phyloP scores from a whole-genome alignment of 2,888 invertebrate genomes.

The Myopa testacea region DNA sequence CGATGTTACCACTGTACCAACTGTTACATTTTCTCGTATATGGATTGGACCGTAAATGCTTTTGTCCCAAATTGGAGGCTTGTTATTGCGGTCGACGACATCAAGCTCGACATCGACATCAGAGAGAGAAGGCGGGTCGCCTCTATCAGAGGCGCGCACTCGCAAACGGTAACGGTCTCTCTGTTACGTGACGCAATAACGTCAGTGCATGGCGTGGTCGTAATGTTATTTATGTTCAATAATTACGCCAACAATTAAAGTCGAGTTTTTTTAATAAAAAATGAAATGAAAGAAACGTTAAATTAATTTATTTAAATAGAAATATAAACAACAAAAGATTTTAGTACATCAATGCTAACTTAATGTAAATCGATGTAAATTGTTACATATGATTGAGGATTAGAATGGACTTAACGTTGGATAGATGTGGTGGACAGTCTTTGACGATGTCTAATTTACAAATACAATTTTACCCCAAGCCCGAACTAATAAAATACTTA shows the following conservation, averaged over 20 bases:
- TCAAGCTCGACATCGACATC: slow-evolving; percentile 98
- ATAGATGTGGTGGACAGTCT: too few species aligned
- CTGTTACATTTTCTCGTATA: slow-evolving; percentile 99
- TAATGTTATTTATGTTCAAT: not conserved
- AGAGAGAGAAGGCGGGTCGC: slow-evolving; percentile 90
- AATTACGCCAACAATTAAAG: slow-evolving; percentile 15
- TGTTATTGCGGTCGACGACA: slow-evolving; percentile 98
- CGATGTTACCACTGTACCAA: slow-evolving; percentile 98
- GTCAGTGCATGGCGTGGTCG: not conserved
- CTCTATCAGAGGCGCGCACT: slow-evolving; percentile 96
- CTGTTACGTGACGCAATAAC: slow-evolving; percentile 68
- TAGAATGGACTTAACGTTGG: not conserved
- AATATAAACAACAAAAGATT: slow-evolving; percentile 8
- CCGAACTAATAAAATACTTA: too few species aligned
- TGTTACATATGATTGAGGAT: not conserved
- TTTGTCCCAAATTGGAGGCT: slow-evolving; percentile 96
- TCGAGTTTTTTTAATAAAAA: slow-evolving; percentile 42
- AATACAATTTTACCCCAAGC: too few species aligned
- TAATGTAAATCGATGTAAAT: not conserved
- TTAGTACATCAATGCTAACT: not conserved
- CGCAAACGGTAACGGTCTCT: slow-evolving; percentile 96
- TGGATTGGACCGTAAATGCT: slow-evolving; percentile 96
- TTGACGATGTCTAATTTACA: too few species aligned
- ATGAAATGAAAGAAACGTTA: slow-evolving; percentile 43
- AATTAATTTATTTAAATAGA: slow-evolving; percentile 31